Conservation (phyloP, 1,140 invertebrate genomes). For the Scaptomyza graminum region DNA sequence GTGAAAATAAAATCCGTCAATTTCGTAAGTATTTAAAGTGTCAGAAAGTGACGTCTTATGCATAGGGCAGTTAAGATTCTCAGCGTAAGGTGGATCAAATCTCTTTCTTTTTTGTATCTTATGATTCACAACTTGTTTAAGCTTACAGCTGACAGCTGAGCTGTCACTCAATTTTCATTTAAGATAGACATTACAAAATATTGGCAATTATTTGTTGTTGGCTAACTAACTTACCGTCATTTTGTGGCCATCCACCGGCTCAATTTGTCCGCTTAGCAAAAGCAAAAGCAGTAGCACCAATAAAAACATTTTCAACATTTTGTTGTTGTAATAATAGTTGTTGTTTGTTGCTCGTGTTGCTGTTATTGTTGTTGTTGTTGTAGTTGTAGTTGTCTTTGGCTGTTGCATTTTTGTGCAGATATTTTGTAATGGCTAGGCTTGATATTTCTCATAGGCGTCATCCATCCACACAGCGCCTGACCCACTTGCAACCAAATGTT, state of each 20-base stretch:
- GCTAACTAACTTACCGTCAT: conserved; percentile 57
- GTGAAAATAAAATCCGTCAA: too few relatives aligned
- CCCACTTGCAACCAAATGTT: conserved; percentile 40
- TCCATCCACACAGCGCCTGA: conserved; percentile 23
- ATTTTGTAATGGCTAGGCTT: conserved; percentile 42
- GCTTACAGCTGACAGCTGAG: too few relatives aligned
- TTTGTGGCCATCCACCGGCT: conserved; percentile 58
- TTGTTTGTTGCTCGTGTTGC: neutral
- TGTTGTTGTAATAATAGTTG: conserved; percentile 30
- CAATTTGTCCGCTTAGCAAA: conserved; percentile 49
- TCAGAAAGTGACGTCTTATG: too few relatives aligned
- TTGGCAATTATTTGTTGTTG: conserved; percentile 14
- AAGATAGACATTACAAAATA: neutral
- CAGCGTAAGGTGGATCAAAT: too few relatives aligned
- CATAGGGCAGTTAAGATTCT: too few relatives aligned
- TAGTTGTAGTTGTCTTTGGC: neutral
- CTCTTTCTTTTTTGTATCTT: neutral
- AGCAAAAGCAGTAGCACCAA: conserved; percentile 36
- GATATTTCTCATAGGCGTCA: conserved; percentile 19
- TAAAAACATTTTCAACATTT: conserved; percentile 23
- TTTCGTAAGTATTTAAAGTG: too few relatives aligned
- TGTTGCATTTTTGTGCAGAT: conserved; percentile 39
- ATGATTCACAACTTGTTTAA: conserved; percentile 5
- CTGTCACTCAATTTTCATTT: too few relatives aligned
- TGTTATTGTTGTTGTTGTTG: neutral